phyloP scores from a whole-genome alignment of 1,140 invertebrate species.

The Meloidogyne exigua region DNA sequence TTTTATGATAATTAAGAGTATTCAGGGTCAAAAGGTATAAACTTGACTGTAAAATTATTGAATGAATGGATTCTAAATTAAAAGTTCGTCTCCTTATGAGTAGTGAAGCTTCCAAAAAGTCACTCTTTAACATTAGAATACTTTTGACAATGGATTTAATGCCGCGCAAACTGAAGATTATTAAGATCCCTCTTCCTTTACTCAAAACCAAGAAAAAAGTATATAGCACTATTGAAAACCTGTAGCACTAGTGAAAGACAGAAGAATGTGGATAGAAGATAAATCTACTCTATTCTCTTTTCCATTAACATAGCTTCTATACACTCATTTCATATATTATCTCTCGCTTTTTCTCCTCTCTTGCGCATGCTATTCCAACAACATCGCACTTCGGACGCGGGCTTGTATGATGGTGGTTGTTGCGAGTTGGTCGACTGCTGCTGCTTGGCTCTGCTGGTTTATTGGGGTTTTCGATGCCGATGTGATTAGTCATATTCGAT shows the following conservation, averaged over 20 bases:
- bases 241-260: not conserved
- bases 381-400: slow-evolving; percentile 3
- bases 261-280: not conserved
- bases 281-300: not conserved
- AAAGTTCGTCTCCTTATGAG: too few relatives aligned
- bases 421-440: slow-evolving; percentile 1
- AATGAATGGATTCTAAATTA: too few relatives aligned
- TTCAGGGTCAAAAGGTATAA: too few relatives aligned
- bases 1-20: too few relatives aligned
- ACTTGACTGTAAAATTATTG: too few relatives aligned
- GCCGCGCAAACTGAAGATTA: not conserved
- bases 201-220: not conserved
- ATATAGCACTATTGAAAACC: not conserved
- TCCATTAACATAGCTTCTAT: not conserved
- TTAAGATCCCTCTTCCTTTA: not conserved
- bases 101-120: not conserved
- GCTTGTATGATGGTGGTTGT: not conserved
- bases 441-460: not conserved
- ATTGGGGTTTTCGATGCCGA: not conserved
- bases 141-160: not conserved
- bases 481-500: slow-evolving; percentile 4
- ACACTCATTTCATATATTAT: not conserved
- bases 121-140: too few relatives aligned
- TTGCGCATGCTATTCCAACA: not conserved
- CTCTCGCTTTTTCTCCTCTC: not conserved